Percentiles rank a stretch among this genome's conserved stretches.
Conservation (phyloP, 2,888 invertebrate genomes). For the Phrixothrix hirtus region DNA sequence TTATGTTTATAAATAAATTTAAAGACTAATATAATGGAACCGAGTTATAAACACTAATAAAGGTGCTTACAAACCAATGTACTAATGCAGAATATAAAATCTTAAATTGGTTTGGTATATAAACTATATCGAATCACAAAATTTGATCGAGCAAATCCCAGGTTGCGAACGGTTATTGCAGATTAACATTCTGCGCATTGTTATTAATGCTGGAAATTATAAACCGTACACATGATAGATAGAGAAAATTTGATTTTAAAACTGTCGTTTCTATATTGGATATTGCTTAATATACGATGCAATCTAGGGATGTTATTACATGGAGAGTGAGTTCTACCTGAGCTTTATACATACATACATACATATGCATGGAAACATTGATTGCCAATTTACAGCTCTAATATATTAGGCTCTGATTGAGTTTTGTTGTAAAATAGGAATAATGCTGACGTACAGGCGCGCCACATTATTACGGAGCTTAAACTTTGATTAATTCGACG, state of each 20-base stretch:
- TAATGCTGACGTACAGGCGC: constrained; percentile 57
- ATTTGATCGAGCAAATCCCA: constrained; percentile 48
- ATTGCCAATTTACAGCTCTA: constrained; percentile 60
- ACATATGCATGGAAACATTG: constrained; percentile 60
- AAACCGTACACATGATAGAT: constrained; percentile 56
- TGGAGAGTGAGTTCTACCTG: constrained; percentile 42
- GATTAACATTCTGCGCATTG: constrained; percentile 57
- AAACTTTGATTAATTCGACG: constrained; percentile 58
- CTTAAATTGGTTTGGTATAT: constrained; percentile 49
- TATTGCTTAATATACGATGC: constrained; percentile 58
- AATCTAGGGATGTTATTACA: constrained; percentile 57
- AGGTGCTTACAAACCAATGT: constrained; percentile 1
- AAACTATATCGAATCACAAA: constrained; percentile 42
- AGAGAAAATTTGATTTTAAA: constrained; percentile 59
- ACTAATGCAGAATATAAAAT: constrained; percentile 40
- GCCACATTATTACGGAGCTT: constrained; percentile 57
- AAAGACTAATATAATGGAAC: no score
- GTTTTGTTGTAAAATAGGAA: constrained; percentile 59
- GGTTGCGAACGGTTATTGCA: constrained; percentile 56
- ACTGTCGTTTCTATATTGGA: constrained; percentile 53
- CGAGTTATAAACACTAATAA: constrained; percentile 1
- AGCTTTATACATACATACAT: constrained; percentile 43
- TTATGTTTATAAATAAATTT: no score
- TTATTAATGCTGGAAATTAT: constrained; percentile 57
- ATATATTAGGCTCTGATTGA: constrained; percentile 60